These are phyloP conservation scores for Prunella himalayana DNA, from an alignment of 2,113 vertebrate genomes.

Conservation along the genomic window DNA sequence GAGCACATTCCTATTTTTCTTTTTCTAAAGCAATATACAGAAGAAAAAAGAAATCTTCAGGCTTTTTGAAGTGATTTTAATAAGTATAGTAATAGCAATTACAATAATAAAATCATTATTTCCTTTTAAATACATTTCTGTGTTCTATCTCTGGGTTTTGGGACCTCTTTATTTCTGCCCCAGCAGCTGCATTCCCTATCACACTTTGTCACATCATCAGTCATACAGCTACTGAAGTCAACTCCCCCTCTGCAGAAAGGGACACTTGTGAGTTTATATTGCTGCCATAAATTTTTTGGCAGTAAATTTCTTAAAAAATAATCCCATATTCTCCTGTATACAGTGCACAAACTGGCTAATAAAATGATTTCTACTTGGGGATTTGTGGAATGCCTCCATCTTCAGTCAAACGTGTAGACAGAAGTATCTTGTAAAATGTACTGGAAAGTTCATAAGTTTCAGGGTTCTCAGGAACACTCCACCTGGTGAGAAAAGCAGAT, in stretches of 20 bases:
- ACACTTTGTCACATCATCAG: slow-evolving; percentile 84
- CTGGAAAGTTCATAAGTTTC: slow-evolving; percentile 63
- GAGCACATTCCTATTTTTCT: neutral
- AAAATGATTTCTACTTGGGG: slow-evolving; percentile 69
- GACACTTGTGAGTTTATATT: slow-evolving; percentile 83
- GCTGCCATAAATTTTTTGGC: slow-evolving; percentile 86
- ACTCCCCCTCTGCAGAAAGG: slow-evolving; percentile 66
- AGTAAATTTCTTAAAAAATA: slow-evolving; percentile 79
- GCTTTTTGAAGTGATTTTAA: neutral
- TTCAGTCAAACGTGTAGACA: slow-evolving; percentile 56
- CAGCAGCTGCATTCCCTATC: slow-evolving; percentile 79
- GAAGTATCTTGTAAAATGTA: slow-evolving; percentile 52
- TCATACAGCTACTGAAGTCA: slow-evolving; percentile 80
- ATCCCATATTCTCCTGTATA: slow-evolving; percentile 73
- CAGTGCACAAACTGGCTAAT: slow-evolving; percentile 71
- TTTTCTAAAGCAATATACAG: neutral
- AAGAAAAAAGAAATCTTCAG: neutral
- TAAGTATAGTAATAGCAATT: neutral
- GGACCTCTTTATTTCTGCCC: slow-evolving; percentile 59
- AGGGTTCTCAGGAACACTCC: slow-evolving; percentile 41
- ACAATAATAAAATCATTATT: neutral
- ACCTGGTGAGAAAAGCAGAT: slow-evolving; percentile 61
- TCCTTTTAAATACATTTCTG: slow-evolving; percentile 36
- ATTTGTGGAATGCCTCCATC: slow-evolving; percentile 74
- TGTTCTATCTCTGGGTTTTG: slow-evolving; percentile 52